Conservation (phyloP, 2,113 vertebrate species). For the Otocyon megalotis region DNA sequence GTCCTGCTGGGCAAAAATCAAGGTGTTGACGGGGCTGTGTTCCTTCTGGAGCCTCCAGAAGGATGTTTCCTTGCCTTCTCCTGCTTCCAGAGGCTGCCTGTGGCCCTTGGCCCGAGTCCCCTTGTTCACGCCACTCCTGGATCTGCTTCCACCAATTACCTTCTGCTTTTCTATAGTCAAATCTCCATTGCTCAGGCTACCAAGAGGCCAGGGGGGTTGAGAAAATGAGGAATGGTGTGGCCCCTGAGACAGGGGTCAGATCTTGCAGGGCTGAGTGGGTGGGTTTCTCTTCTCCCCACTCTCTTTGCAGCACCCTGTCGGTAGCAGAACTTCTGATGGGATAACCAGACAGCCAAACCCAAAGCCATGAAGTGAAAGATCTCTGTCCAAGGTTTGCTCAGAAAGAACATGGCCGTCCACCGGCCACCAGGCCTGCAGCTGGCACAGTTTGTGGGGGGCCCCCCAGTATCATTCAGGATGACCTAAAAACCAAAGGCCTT, state of each 20-base stretch:
- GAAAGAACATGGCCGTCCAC: not conserved
- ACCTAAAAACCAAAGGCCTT: not conserved
- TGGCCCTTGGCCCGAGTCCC: not conserved
- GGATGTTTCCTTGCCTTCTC: not conserved
- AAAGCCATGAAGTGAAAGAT: not conserved
- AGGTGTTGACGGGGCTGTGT: not conserved
- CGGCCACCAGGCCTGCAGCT: rapidly evolving
- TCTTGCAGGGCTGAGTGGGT: not conserved
- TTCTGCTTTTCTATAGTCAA: not conserved
- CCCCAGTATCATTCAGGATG: rapidly evolving
- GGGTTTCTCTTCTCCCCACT: not conserved
- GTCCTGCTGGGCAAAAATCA: not conserved
- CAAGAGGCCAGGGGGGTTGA: not conserved
- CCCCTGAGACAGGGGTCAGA: not conserved
- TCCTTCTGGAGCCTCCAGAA: not conserved
- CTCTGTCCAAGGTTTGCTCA: not conserved
- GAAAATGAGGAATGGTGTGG: not conserved
- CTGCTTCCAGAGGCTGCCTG: not conserved
- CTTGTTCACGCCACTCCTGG: not conserved
- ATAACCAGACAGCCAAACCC: not conserved
- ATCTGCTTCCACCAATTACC: not conserved
- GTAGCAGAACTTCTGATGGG: not conserved
- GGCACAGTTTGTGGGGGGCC: not conserved
- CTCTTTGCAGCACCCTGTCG: not conserved
- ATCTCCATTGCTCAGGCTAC: not conserved